These are phyloP conservation scores for Xestia xanthographa DNA, from an alignment of 2,888 invertebrate genomes.

Conservation along the genomic window DNA sequence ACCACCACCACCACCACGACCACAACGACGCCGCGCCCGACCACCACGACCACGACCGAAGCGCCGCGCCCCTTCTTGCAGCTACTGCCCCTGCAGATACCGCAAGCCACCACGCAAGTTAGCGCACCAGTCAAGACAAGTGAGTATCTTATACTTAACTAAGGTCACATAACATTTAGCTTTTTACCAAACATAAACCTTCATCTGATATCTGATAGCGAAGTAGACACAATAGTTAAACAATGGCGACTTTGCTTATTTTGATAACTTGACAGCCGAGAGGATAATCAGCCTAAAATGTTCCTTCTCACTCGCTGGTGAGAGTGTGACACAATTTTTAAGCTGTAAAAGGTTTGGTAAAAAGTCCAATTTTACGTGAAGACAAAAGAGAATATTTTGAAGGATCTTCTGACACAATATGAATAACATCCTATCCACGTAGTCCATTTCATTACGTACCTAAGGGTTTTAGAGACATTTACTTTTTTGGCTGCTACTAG, in stretches of 20 bases:
- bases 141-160: conserved; percentile 59
- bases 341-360: too few relatives aligned
- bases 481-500: neutral
- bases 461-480: neutral
- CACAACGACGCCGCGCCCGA: conserved; percentile 75
- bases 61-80: conserved; percentile 84
- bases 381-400: neutral
- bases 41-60: conserved; percentile 73
- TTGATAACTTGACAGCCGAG: too few relatives aligned
- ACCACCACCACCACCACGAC: conserved; percentile 80
- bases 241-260: too few relatives aligned
- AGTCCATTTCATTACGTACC: neutral
- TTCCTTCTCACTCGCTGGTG: too few relatives aligned
- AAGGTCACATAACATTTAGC: too few relatives aligned
- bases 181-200: too few relatives aligned
- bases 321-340: too few relatives aligned
- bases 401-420: neutral
- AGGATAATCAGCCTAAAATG: too few relatives aligned
- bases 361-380: neutral
- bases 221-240: too few relatives aligned
- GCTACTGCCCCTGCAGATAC: conserved; percentile 84
- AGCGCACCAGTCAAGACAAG: conserved; percentile 78
- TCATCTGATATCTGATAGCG: too few relatives aligned
- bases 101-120: conserved; percentile 69
- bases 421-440: neutral